Evolutionary conservation across 2,888 invertebrate genomes (phyloP).

Genomic region (Sesamia inferens): DNA sequence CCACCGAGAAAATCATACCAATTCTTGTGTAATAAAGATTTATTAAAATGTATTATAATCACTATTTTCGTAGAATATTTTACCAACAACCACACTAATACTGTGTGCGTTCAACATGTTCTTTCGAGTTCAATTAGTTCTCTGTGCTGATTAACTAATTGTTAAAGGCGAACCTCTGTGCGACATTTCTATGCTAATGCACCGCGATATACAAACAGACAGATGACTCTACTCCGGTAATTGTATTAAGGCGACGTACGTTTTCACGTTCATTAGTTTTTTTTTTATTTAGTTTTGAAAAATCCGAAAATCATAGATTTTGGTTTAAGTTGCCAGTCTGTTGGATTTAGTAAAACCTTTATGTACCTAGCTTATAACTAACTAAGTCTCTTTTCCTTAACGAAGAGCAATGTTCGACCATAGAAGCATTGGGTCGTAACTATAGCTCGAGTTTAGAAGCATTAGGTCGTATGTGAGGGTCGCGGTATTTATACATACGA

Average conservation of each 20-base stretch:
- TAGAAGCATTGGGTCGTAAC: no score
- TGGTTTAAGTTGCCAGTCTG: background rate
- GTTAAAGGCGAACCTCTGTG: conserved; percentile 51
- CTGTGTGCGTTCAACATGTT: background rate
- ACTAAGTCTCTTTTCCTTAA: background rate
- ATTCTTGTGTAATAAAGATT: no score
- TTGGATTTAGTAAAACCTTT: background rate
- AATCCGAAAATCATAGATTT: background rate
- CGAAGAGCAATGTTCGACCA: background rate
- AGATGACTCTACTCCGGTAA: conserved; percentile 63
- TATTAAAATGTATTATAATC: background rate
- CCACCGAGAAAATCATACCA: no score
- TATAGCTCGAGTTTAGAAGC: no score
- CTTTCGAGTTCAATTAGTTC: conserved; percentile 47
- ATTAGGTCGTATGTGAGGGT: no score
- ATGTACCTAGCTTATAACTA: background rate
- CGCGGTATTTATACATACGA: no score
- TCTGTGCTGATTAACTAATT: conserved; percentile 59
- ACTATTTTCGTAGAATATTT: background rate
- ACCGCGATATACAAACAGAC: conserved; percentile 60
- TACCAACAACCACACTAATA: background rate
- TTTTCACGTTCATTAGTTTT: conserved; percentile 8
- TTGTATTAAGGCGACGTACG: conserved; percentile 60
- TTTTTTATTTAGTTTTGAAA: background rate
- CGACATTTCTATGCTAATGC: conserved; percentile 67